A percentile compares a stretch with the other conserved stretches of the same genome.
Conservation (phyloP, 2,888 invertebrate species). For the Lycaena phlaeas region DNA sequence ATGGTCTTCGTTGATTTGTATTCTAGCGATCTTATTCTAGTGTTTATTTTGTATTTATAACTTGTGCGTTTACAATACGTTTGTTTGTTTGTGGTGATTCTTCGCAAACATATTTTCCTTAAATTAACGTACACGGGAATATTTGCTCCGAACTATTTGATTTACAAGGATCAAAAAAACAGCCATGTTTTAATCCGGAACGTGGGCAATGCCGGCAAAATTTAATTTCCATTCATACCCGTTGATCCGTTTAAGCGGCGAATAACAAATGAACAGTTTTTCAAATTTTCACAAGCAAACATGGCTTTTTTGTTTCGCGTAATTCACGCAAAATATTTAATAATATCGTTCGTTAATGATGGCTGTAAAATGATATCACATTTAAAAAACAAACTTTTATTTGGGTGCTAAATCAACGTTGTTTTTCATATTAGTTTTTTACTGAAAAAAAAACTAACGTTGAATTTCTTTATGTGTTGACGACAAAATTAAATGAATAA, state of each 20-base stretch:
- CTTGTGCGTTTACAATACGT: no score
- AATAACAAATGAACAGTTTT: slow-evolving; percentile 29
- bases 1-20: no score
- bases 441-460: no score
- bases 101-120: not conserved
- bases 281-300: slow-evolving; percentile 20
- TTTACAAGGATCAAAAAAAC: slow-evolving; percentile 18
- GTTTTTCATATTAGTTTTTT: no score
- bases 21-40: no score
- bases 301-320: slow-evolving; percentile 5
- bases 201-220: slow-evolving; percentile 13
- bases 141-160: slow-evolving; percentile 16
- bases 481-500: no score
- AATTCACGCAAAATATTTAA: not conserved
- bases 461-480: no score
- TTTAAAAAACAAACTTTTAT: no score
- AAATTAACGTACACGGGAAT: slow-evolving; percentile 5
- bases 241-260: slow-evolving; percentile 24
- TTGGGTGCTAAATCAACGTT: no score
- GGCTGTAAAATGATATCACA: no score
- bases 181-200: slow-evolving; percentile 15
- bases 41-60: no score
- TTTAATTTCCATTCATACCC: slow-evolving; percentile 22
- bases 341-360: not conserved
- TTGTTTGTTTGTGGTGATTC: no score